A percentile compares a stretch with the other conserved stretches of the same genome.
phyloP scores from a whole-genome alignment of 2,888 invertebrate species.

The Volucella inflata region DNA sequence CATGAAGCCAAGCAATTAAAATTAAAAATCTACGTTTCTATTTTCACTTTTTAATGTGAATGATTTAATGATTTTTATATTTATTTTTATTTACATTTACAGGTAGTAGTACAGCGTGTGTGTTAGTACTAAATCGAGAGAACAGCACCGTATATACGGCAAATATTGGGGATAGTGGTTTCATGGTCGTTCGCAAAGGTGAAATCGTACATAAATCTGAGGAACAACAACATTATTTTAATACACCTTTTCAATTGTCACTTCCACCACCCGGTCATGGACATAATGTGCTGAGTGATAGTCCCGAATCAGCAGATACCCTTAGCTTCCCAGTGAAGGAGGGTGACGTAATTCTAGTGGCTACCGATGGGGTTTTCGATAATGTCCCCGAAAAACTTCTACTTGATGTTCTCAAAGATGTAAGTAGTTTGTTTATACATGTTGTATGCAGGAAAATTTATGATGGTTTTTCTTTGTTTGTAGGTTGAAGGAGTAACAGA shows the following conservation, averaged over 20 bases:
- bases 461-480: slow-evolving; percentile 1
- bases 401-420: slow-evolving; percentile 92
- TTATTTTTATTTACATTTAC: slow-evolving; percentile 77
- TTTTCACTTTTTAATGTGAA: slow-evolving; percentile 50
- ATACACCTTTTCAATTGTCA: slow-evolving; percentile 98
- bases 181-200: slow-evolving; percentile 94
- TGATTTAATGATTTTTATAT: slow-evolving; percentile 31
- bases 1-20: slow-evolving; percentile 40
- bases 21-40: slow-evolving; percentile 26
- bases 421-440: slow-evolving; percentile 77
- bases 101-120: slow-evolving; percentile 99
- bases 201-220: slow-evolving; percentile 95
- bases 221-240: slow-evolving; percentile 99
- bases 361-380: slow-evolving; percentile 99
- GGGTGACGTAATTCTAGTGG: slow-evolving; percentile 97
- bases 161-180: slow-evolving; percentile 99
- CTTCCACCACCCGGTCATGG: slow-evolving; percentile 96
- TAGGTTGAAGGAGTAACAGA: slow-evolving; percentile 88
- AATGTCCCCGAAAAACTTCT: slow-evolving; percentile 97
- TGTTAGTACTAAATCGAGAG: slow-evolving; percentile 95
- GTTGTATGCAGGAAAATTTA: too few relatives aligned
- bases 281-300: slow-evolving; percentile 94
- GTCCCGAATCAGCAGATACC: slow-evolving; percentile 96
- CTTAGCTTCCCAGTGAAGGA: slow-evolving; percentile 93
- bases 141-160: slow-evolving; percentile 96